phyloP scores from a whole-genome alignment of 1,140 invertebrate genomes.

The Parapsyche elsis region DNA sequence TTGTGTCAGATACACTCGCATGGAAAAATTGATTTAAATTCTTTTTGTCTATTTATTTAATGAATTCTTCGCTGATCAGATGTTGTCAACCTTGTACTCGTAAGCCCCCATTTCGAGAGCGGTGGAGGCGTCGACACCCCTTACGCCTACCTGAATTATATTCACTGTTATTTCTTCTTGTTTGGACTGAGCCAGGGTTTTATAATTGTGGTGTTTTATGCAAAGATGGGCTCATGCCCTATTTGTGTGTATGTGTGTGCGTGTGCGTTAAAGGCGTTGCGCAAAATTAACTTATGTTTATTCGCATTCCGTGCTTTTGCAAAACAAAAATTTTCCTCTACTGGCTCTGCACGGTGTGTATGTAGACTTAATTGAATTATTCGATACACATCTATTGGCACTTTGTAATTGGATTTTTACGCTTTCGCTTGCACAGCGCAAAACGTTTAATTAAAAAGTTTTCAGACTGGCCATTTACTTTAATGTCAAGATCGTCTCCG shows the following conservation, averaged over 20 bases:
- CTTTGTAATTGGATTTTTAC: conserved; percentile 3
- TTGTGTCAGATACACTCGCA: no score
- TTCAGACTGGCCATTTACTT: background rate
- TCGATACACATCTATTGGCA: background rate
- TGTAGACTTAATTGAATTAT: background rate
- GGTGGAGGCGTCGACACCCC: background rate
- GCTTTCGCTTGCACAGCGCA: background rate
- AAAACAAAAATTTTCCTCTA: no score
- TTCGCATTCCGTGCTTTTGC: background rate
- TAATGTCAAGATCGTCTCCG: background rate
- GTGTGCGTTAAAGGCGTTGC: background rate
- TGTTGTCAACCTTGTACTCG: background rate
- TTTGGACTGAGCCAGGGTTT: conserved; percentile 43
- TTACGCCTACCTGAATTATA: conserved; percentile 31
- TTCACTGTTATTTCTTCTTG: conserved; percentile 43
- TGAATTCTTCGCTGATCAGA: background rate
- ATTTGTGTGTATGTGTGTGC: background rate
- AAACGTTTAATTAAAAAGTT: conserved; percentile 1
- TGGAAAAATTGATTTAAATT: no score
- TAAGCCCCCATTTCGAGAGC: background rate
- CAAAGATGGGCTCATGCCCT: conserved; percentile 35
- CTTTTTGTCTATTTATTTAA: background rate
- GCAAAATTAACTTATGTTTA: conserved; percentile 5
- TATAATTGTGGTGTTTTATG: conserved; percentile 39
- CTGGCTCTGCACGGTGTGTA: background rate